A percentile compares a stretch with the other conserved stretches of the same genome.
Evolutionary conservation across 1,140 invertebrate genomes (phyloP).

Genomic region (Drosophila baimaii): DNA sequence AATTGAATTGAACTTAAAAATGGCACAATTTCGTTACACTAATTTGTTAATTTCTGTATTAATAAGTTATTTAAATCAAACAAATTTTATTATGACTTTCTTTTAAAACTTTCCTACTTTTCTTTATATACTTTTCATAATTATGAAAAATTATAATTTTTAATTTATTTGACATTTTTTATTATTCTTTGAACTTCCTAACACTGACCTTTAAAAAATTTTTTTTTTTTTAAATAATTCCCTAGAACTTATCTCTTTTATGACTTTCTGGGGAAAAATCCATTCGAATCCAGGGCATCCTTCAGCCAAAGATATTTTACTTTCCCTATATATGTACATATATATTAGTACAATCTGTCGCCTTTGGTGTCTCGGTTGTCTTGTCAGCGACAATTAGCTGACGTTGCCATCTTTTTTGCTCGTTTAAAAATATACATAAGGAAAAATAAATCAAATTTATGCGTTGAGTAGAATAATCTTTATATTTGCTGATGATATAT

Average conservation of each 20-base stretch:
- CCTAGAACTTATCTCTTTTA: neutral
- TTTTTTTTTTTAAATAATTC: neutral
- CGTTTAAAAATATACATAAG: constrained; percentile 67
- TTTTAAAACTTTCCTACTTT: neutral
- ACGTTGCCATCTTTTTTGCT: constrained; percentile 48
- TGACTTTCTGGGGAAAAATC: neutral
- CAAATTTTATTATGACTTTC: no score
- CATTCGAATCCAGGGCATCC: constrained; percentile 8
- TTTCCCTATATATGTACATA: constrained; percentile 8
- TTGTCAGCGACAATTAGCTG: constrained; percentile 77
- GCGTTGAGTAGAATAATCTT: constrained; percentile 40
- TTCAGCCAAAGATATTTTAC: neutral
- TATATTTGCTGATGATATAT: constrained; percentile 29
- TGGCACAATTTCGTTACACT: no score
- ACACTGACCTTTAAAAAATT: neutral
- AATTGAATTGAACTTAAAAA: neutral
- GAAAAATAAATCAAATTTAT: constrained; percentile 79
- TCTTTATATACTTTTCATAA: neutral
- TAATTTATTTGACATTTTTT: neutral
- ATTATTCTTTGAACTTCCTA: neutral
- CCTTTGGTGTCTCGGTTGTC: constrained; percentile 34
- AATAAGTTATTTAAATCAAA: neutral
- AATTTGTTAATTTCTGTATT: neutral
- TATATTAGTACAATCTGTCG: constrained; percentile 19
- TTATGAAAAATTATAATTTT: no score